phyloP scores from a whole-genome alignment of 2,797 vertebrate species.

The Melanotaenia maccullochi region DNA sequence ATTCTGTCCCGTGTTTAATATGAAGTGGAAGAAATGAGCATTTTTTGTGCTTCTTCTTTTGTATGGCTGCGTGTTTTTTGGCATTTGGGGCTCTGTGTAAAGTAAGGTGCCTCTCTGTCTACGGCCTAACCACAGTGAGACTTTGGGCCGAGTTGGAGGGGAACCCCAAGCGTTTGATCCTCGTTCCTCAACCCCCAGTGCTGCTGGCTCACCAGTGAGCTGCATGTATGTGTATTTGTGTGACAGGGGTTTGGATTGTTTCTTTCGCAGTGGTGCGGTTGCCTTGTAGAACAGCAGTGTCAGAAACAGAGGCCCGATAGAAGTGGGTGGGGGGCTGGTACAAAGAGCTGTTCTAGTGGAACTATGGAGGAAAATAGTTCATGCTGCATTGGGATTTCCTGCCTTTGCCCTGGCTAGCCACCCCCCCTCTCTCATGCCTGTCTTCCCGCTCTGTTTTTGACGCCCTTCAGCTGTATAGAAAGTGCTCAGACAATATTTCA shows the following conservation, averaged over 20 bases:
- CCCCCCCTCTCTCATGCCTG: slow-evolving; percentile 19
- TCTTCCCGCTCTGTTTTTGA: slow-evolving; percentile 56
- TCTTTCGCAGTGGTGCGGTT: slow-evolving; percentile 50
- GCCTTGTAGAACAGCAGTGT: slow-evolving; percentile 58
- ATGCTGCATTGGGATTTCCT: slow-evolving; percentile 85
- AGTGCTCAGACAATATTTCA: slow-evolving; percentile 54
- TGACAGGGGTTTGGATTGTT: slow-evolving; percentile 71
- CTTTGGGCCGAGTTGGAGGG: slow-evolving; percentile 72
- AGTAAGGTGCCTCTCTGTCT: slow-evolving; percentile 82
- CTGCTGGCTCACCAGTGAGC: slow-evolving; percentile 71
- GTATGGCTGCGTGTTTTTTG: slow-evolving; percentile 63
- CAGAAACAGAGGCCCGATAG: slow-evolving; percentile 69
- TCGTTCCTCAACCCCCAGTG: slow-evolving; percentile 55
- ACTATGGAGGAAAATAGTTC: slow-evolving; percentile 80
- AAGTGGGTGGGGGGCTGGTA: slow-evolving; percentile 68
- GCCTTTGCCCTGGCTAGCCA: slow-evolving; percentile 68
- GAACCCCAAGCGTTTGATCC: slow-evolving; percentile 81
- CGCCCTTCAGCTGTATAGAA: slow-evolving; percentile 59
- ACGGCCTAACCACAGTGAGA: slow-evolving; percentile 75
- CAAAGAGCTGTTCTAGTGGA: slow-evolving; percentile 80
- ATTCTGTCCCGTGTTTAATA: slow-evolving; percentile 50
- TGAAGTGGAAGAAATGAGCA: slow-evolving; percentile 36
- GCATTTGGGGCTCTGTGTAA: slow-evolving; percentile 72
- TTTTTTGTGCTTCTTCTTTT: slow-evolving; percentile 37
- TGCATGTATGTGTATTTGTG: slow-evolving; percentile 45